These are phyloP conservation scores for Tryphoninae sp. DNA, from an alignment of 2,888 invertebrate species.

Conservation along the genomic window DNA sequence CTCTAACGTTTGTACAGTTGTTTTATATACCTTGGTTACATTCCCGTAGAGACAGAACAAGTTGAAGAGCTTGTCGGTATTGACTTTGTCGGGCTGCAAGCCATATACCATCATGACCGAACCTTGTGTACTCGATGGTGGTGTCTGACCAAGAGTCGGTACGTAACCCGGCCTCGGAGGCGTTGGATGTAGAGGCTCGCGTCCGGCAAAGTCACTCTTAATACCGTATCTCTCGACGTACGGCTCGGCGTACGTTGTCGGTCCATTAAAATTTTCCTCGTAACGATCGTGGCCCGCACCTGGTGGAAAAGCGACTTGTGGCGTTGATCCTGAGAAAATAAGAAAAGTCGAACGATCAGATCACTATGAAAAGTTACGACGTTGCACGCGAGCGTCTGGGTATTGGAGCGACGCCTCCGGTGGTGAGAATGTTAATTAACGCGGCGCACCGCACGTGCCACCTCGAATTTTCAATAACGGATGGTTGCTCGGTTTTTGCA, in stretches of 20 bases:
- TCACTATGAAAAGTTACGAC: too few species aligned
- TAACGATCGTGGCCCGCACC: constrained; percentile 79
- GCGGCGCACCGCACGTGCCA: too few species aligned
- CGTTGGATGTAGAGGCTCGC: constrained; percentile 79
- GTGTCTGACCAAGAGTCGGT: constrained; percentile 78
- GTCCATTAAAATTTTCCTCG: constrained; percentile 80
- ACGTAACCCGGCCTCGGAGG: constrained; percentile 80
- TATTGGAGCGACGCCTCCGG: too few species aligned
- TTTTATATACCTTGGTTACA: constrained; percentile 91
- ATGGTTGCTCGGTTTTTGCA: too few species aligned
- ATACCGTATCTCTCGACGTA: constrained; percentile 80
- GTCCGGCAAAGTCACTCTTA: constrained; percentile 78
- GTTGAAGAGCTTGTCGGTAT: constrained; percentile 98
- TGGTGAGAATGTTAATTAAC: too few species aligned
- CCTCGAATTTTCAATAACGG: too few species aligned
- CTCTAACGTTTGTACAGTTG: not conserved
- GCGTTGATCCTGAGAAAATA: constrained; percentile 73
- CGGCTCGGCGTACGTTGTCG: constrained; percentile 79
- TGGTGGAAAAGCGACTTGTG: constrained; percentile 77
- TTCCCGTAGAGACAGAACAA: constrained; percentile 99
- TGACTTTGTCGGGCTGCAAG: constrained; percentile 95
- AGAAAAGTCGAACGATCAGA: constrained; percentile 3
- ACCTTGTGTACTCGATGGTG: constrained; percentile 84
- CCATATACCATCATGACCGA: constrained; percentile 99
- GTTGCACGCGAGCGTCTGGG: too few species aligned